A percentile compares a stretch with the other conserved stretches of the same genome.
These are phyloP conservation scores for Microctonus brassicae DNA, from an alignment of 2,888 invertebrate species.

Conservation along the genomic window DNA sequence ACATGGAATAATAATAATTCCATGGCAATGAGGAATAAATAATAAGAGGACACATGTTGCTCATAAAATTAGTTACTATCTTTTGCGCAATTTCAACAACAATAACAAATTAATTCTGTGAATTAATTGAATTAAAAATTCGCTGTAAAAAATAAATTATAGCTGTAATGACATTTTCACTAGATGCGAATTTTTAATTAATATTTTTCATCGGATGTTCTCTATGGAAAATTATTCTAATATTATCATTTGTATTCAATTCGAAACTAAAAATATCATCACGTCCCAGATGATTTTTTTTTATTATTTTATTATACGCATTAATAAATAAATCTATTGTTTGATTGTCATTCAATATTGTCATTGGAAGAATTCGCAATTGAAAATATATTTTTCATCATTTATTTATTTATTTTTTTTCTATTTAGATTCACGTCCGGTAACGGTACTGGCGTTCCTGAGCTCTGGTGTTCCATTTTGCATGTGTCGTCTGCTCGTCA, in stretches of 20 bases:
- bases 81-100: background rate
- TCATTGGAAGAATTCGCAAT: no score
- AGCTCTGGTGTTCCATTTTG: constrained; percentile 43
- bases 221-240: constrained; percentile 39
- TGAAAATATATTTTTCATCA: background rate
- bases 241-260: constrained; percentile 55
- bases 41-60: background rate
- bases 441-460: constrained; percentile 55
- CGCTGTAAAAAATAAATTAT: background rate
- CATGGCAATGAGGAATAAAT: background rate
- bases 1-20: background rate
- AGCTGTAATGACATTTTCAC: constrained; percentile 24
- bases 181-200: constrained; percentile 53
- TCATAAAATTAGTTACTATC: background rate
- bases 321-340: background rate
- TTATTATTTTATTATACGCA: background rate
- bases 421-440: constrained; percentile 38
- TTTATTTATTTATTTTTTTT: constrained; percentile 29
- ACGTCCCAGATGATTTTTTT: constrained; percentile 24
- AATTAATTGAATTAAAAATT: background rate
- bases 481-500: constrained; percentile 39
- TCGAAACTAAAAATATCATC: constrained; percentile 17
- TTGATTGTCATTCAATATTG: no score
- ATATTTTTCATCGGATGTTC: constrained; percentile 41
- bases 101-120: no score